These are phyloP conservation scores for Vespertilio murinus DNA, from an alignment of 2,797 vertebrate genomes.

Conservation along the genomic window DNA sequence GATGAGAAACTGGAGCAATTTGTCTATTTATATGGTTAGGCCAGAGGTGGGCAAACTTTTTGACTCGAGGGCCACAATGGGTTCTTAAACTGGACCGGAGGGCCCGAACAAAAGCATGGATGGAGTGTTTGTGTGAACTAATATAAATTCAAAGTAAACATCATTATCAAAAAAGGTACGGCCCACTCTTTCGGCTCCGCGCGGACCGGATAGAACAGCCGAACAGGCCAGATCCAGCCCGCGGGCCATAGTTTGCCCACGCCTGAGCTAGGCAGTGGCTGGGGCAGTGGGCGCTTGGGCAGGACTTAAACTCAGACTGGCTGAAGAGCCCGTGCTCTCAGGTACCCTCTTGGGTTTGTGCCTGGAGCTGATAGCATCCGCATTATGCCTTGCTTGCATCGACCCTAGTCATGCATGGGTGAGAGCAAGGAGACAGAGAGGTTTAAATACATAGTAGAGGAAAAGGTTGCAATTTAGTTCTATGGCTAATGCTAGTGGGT, in stretches of 20 bases:
- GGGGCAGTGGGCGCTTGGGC: not conserved
- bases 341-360: not conserved
- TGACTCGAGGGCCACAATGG: no score
- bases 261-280: not conserved
- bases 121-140: no score
- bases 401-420: not conserved
- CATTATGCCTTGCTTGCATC: not conserved
- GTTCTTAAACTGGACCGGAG: no score
- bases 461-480: not conserved
- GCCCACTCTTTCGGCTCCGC: no score
- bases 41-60: no score
- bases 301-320: not conserved
- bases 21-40: not conserved
- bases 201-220: no score
- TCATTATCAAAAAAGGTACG: no score
- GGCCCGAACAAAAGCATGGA: no score
- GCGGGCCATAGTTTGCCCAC: no score
- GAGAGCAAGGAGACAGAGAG: not conserved
- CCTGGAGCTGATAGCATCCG: not conserved
- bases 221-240: no score
- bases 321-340: not conserved
- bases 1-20: not conserved
- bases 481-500: not conserved
- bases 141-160: no score
- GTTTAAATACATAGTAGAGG: not conserved